These are phyloP conservation scores for Ciconia boyciana DNA, from an alignment of 2,113 vertebrate species.

Conservation along the genomic window DNA sequence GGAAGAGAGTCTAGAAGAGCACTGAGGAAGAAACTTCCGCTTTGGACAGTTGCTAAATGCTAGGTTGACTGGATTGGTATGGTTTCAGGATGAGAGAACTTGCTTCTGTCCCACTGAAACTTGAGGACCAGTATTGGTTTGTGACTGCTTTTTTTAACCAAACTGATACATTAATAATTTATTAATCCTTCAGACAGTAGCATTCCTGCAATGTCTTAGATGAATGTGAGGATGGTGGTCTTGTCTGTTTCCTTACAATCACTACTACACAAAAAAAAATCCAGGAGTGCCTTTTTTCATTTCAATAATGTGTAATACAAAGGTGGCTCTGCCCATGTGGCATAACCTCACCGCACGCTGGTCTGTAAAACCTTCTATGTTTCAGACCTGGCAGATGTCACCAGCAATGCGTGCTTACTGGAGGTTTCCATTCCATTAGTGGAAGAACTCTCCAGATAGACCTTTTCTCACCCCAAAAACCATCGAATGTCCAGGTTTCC, in stretches of 20 bases:
- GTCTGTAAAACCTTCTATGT: neutral
- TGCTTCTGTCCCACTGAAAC: neutral
- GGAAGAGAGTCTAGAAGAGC: neutral
- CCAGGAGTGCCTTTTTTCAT: neutral
- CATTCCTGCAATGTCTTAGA: neutral
- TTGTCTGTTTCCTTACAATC: neutral
- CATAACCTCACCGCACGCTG: neutral
- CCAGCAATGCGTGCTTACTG: neutral
- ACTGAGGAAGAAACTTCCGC: neutral
- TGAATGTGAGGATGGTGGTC: neutral
- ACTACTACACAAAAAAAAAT: neutral
- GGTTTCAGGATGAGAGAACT: neutral
- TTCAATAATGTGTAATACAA: neutral
- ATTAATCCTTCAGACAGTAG: neutral
- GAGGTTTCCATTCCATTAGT: neutral
- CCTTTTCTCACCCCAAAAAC: neutral
- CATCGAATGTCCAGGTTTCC: fast-evolving
- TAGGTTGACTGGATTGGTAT: fast-evolving
- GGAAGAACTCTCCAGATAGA: neutral
- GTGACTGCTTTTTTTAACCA: neutral
- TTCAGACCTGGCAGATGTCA: neutral
- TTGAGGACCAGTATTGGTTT: neutral
- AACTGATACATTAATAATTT: neutral
- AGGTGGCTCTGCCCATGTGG: neutral
- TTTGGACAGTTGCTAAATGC: neutral